These are phyloP conservation scores for Meteorus cinctellus DNA, from an alignment of 2,888 invertebrate species.

Conservation along the genomic window DNA sequence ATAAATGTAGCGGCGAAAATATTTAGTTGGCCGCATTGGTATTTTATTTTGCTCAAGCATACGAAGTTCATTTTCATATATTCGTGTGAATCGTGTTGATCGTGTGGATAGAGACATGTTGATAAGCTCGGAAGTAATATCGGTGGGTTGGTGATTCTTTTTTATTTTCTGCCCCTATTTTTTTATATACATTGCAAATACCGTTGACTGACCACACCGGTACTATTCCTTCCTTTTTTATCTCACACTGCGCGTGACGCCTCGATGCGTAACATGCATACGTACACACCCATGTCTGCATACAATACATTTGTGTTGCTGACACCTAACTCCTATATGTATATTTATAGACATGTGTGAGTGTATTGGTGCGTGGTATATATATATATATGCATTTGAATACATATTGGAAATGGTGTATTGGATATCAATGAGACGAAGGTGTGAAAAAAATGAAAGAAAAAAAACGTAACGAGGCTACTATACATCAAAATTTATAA, in stretches of 20 bases:
- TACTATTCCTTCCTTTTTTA: background rate
- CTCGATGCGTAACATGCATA: conserved; percentile 13
- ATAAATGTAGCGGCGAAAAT: background rate
- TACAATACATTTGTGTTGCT: conserved; percentile 14
- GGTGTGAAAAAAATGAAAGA: background rate
- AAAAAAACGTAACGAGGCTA: background rate
- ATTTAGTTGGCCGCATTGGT: background rate
- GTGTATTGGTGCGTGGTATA: background rate
- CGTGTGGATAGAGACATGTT: background rate
- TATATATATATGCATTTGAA: background rate
- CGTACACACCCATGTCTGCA: conserved; percentile 38
- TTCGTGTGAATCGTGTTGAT: background rate
- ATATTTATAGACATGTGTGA: background rate
- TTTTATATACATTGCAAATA: background rate
- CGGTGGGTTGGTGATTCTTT: background rate
- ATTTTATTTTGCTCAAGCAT: background rate
- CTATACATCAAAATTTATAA: background rate
- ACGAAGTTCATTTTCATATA: background rate
- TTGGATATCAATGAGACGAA: background rate
- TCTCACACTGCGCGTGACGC: conserved; percentile 37
- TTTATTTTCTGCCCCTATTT: background rate
- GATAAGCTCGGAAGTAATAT: background rate
- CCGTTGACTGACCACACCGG: conserved; percentile 10
- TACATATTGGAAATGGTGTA: background rate
- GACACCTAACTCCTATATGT: conserved; percentile 27